Conservation (phyloP, 2,888 invertebrate genomes). For the Hypolimnas misippus region DNA sequence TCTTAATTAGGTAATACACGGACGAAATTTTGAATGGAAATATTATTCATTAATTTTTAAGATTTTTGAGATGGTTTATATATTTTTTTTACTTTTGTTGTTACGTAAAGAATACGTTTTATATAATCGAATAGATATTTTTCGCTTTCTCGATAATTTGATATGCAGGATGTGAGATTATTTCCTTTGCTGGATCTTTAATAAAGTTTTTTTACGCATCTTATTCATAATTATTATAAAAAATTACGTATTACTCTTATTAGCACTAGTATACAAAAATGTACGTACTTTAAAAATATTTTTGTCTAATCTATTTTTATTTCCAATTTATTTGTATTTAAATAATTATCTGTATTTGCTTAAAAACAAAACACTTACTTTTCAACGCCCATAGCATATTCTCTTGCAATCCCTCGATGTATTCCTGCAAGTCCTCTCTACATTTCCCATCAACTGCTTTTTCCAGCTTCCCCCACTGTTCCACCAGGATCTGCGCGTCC, state of each 20-base stretch:
- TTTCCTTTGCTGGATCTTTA: not conserved
- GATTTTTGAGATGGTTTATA: not conserved
- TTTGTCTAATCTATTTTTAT: no score
- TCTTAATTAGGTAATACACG: slow-evolving; percentile 8
- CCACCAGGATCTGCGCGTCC: slow-evolving; percentile 81
- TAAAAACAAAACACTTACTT: slow-evolving; percentile 81
- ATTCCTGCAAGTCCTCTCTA: slow-evolving; percentile 82
- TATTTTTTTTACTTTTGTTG: not conserved
- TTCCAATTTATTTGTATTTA: no score
- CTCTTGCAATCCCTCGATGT: slow-evolving; percentile 83
- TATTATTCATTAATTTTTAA: slow-evolving; percentile 5
- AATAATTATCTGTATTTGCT: no score
- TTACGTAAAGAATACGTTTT: not conserved
- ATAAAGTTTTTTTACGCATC: not conserved
- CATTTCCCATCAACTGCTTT: slow-evolving; percentile 79
- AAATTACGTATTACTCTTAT: no score
- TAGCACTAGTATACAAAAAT: no score
- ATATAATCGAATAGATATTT: not conserved
- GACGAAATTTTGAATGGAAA: slow-evolving; percentile 1
- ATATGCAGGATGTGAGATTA: slow-evolving; percentile 6
- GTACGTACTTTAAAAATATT: no score
- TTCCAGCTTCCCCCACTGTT: slow-evolving; percentile 82
- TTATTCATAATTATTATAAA: not conserved
- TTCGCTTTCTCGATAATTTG: not conserved
- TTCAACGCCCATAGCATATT: slow-evolving; percentile 88